These are phyloP conservation scores for Bombus picipes DNA, from an alignment of 1,140 invertebrate genomes.

Conservation along the genomic window DNA sequence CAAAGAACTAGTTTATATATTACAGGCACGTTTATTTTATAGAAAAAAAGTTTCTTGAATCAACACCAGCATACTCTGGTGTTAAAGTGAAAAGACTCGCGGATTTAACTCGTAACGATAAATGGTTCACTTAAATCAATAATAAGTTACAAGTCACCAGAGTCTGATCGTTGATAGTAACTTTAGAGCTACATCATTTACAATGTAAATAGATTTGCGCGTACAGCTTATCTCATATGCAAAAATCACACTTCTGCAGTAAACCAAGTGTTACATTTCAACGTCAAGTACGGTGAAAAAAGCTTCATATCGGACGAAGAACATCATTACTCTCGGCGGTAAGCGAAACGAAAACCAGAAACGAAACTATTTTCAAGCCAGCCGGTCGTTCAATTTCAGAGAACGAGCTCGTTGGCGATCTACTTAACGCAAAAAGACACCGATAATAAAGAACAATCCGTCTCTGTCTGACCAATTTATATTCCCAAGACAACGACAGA, in stretches of 20 bases:
- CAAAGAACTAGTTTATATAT: too few species aligned
- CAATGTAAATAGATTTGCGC: not conserved
- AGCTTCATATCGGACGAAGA: not conserved
- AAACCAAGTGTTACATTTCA: not conserved
- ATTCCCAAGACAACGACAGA: not conserved
- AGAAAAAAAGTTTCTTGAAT: too few species aligned
- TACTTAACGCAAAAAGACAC: constrained; percentile 1
- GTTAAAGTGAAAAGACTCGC: too few species aligned
- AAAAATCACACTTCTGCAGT: not conserved
- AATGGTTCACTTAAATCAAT: too few species aligned
- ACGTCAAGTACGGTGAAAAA: not conserved
- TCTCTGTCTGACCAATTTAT: constrained; percentile 8
- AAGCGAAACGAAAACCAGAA: not conserved
- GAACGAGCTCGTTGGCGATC: not conserved
- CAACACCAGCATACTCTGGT: too few species aligned
- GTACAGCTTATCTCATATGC: not conserved
- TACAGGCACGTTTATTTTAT: too few species aligned
- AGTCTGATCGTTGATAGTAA: too few species aligned
- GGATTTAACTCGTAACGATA: too few species aligned
- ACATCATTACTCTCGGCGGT: not conserved
- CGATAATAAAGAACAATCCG: not conserved
- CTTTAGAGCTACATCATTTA: not conserved
- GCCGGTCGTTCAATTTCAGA: not conserved
- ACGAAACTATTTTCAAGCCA: not conserved
- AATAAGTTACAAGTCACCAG: too few species aligned